These are phyloP conservation scores for Sarotherodon lohbergeri DNA, from an alignment of 2,113 vertebrate genomes.

Conservation along the genomic window DNA sequence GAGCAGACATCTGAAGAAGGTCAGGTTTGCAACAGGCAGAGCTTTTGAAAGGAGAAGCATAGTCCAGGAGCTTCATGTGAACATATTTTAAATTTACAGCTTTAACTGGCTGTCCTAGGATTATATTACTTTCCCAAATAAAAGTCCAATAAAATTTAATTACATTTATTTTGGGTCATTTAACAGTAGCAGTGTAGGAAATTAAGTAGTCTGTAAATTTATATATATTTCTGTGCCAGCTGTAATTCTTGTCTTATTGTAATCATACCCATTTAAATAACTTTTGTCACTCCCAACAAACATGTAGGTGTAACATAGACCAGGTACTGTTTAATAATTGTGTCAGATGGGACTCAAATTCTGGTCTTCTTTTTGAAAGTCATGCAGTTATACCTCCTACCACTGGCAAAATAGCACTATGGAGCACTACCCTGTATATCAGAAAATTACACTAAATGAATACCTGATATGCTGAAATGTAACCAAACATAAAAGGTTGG, in stretches of 20 bases:
- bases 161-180: background rate
- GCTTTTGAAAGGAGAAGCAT: background rate
- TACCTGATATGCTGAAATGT: background rate
- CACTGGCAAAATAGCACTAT: background rate
- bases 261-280: background rate
- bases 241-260: background rate
- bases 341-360: background rate
- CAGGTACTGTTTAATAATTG: background rate
- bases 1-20: background rate
- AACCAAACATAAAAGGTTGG: background rate
- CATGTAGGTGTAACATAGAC: background rate
- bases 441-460: background rate
- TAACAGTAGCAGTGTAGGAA: background rate
- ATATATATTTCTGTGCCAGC: background rate
- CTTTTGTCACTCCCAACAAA: background rate
- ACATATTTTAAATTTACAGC: background rate
- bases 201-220: background rate
- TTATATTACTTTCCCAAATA: background rate
- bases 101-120: fast-evolving
- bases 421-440: background rate
- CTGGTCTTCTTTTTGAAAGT: background rate
- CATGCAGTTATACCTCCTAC: background rate
- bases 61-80: background rate
- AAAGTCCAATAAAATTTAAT: background rate
- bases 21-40: background rate